Evolutionary conservation across 2,888 invertebrate species (phyloP), one percentile per base, ranked within the genome.

Genomic region (Meta bourneti): DNA sequence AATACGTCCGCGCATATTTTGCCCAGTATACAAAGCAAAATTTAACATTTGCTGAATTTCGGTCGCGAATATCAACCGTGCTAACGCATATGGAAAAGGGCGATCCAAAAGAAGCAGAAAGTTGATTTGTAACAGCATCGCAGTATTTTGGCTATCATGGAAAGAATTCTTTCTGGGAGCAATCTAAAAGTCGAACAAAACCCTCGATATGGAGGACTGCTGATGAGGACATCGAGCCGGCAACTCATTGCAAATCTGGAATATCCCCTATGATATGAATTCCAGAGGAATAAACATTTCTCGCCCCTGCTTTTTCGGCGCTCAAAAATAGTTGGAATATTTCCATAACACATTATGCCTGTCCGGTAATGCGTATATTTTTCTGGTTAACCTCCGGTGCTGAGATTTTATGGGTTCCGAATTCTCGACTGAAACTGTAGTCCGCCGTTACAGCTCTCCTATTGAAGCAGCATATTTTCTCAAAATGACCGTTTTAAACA

Each of bases 351-450:
- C 77, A 82, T 74, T 83, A 54, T 83, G 83, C 70, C 34, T 34
- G 70, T 71, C 86, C 86, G 71, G 20, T 51, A 78, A 71, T 78
- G 86, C 86, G 77, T 86, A 72, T 71, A 86, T 86, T 86, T 86
- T 79, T 86, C 70, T 48, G 20, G 51, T 54, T 51, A 79, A 52
- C 79, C 20, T 79, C 34, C 20, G 34, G 34, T 61, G 61, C 54
- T 61, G 79, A 9, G 34, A 77, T 79, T 79, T 79, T 79, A 79
- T 79, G 20, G 79, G 20, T 16, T 79, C 34, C 61, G 79, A 79
- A 79, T 79, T 79, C 79, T 61, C 20, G 16, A n/a, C 79, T 61
- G 61, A 34, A 79, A 79, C 61, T 48, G 61, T 20, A 61, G 13
- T 8, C 79, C 13, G 16, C 48, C 13, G 48, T 49, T 49, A 75